Conservation (phyloP, 2,113 vertebrate genomes). For the Antechinus stuartii region DNA sequence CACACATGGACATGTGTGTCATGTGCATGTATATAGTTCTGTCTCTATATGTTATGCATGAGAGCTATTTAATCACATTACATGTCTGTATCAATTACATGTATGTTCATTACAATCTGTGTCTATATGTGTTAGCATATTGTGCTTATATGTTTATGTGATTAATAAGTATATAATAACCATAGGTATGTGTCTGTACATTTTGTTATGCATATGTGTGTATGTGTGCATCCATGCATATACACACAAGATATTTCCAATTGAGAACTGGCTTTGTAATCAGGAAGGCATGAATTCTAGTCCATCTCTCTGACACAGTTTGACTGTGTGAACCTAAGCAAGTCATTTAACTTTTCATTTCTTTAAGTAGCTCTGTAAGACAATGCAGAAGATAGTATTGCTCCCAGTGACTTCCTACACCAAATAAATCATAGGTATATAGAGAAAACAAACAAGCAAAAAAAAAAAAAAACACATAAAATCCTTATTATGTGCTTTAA, state of each 20-base stretch:
- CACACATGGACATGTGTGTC: background rate
- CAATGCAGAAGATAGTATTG: background rate
- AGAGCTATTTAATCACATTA: background rate
- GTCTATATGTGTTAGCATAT: background rate
- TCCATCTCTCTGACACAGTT: background rate
- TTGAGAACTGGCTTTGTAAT: background rate
- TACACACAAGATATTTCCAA: background rate
- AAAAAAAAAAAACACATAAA: background rate
- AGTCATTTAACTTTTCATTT: background rate
- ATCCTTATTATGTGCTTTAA: background rate
- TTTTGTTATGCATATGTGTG: background rate
- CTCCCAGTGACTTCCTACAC: background rate
- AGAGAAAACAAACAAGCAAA: background rate
- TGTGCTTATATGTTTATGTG: background rate
- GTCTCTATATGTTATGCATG: background rate
- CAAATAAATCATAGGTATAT: background rate
- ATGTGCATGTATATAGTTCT: too few relatives aligned
- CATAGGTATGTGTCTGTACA: background rate
- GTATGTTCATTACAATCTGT: background rate
- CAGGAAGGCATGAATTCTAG: background rate
- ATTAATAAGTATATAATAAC: background rate
- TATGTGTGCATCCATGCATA: background rate
- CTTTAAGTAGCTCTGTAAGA: background rate
- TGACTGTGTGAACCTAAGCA: background rate
- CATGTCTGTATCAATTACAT: background rate